A percentile compares a stretch with the other conserved stretches of the same genome.
These are phyloP conservation scores for Montipora foliosa DNA, from an alignment of 64 coral and sea anemone genomes.

Conservation along the genomic window DNA sequence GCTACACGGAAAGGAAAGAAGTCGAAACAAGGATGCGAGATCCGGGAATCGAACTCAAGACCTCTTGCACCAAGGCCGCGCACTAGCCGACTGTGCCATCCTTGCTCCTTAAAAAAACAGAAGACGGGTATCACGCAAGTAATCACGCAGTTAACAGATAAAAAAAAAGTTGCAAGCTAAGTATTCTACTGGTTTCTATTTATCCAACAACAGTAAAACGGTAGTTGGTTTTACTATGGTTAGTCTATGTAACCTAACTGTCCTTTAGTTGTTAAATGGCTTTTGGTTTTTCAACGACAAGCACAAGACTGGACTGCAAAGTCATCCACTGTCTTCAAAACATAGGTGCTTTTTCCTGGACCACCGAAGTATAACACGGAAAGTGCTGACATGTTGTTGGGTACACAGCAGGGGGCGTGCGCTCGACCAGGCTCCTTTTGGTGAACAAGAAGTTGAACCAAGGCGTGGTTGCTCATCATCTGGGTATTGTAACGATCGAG, in stretches of 20 bases:
- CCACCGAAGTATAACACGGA: not conserved
- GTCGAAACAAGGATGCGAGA: too few species aligned
- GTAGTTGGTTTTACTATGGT: too few species aligned
- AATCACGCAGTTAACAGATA: too few species aligned
- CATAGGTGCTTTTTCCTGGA: slow-evolving; percentile 15
- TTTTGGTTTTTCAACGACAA: not conserved
- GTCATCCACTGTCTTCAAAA: slow-evolving; percentile 28
- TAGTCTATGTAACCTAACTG: not conserved
- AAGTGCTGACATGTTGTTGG: not conserved
- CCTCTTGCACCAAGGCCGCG: too few species aligned
- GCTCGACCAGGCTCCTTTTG: not conserved
- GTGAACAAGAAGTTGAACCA: not conserved
- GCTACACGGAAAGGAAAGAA: too few species aligned
- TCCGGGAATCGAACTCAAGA: too few species aligned
- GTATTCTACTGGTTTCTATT: too few species aligned
- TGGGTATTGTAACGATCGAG: not conserved
- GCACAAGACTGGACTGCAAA: slow-evolving; percentile 15
- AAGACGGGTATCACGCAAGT: too few species aligned
- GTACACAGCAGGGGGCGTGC: slow-evolving; percentile 14
- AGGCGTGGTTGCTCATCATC: slow-evolving; percentile 9
- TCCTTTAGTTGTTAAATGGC: not conserved
- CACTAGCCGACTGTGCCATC: too few species aligned
- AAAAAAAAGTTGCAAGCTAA: too few species aligned
- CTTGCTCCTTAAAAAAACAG: too few species aligned
- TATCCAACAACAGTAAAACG: too few species aligned